Base-by-base conservation (phyloP, 1,140 invertebrate genomes). In the Vanessa tameamea region DNA sequence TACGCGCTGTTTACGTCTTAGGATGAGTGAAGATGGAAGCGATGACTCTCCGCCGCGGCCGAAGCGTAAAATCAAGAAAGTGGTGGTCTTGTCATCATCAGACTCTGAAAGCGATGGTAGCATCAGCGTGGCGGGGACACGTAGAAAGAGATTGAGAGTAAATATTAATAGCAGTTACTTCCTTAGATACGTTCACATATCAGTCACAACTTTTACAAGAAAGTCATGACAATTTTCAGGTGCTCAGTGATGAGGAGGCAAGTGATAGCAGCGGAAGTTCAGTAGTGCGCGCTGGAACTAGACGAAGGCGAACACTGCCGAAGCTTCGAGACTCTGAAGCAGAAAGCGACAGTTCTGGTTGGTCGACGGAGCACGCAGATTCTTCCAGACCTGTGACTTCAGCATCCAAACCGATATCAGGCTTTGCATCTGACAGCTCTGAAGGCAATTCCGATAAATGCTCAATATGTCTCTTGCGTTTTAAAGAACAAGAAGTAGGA, bases 371-470 rank as follows among this genome's bases (percentile, higher is more conserved):
- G 53, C 72, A 73, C 43, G 79, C 77, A 37, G 65, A 57, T 11
- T 23, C 53, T 57, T 16, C 79, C 69, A 78, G 81, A 23, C 37
- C 76, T 47, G 48, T 78, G 13, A 77, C 78, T 77, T 64, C 77
- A 53, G 47, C 77, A 65, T 20, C 75, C 0, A 82, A 78, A 61
- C 69, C 82, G 1, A 71, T 69, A 15, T 88, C 88, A 23, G 94
- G 93, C 31, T 94, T 94, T 70, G 84, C 92, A 69, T 95, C 95
- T 0, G 95, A 95, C 73, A 95, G 94, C 57, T 96, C 96, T 66
- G 96, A 96, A 77, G 95, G 95, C 37, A 94, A 96, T 68, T 94
- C 94, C 16, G 96, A 97, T 78, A 96, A 96, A 80, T 98, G 97
- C 91, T 96, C 97, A 1, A 98, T 98, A 83, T 98, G 97, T 92